Evolutionary conservation across 2,888 invertebrate species (phyloP).

Genomic region (Drosophila histrio): DNA sequence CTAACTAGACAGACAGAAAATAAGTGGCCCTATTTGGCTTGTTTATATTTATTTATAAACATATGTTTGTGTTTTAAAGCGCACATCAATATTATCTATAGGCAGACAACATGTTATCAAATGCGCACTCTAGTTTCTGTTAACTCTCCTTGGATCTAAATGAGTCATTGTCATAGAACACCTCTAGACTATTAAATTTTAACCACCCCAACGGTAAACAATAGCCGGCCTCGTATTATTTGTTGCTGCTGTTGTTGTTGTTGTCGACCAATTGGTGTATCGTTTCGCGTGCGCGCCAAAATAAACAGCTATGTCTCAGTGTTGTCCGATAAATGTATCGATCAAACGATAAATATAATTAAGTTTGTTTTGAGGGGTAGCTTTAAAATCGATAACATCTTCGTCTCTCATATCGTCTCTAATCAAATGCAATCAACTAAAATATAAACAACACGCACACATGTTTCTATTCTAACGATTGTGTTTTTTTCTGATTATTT

Average conservation of each 20-base stretch:
- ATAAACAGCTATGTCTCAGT: slow-evolving; percentile 12
- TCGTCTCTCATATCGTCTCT: not conserved
- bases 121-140: slow-evolving; percentile 24
- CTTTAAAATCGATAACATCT: slow-evolving; percentile 28
- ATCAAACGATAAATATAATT: slow-evolving; percentile 17
- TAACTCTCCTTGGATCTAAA: slow-evolving; percentile 29
- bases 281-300: slow-evolving; percentile 44
- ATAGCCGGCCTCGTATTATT: slow-evolving; percentile 40
- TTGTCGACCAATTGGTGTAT: slow-evolving; percentile 30
- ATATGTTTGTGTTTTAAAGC: slow-evolving; percentile 35
- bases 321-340: slow-evolving; percentile 4
- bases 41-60: slow-evolving; percentile 43
- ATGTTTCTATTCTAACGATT: not conserved
- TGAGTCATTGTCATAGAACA: slow-evolving; percentile 32
- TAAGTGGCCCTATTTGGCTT: slow-evolving; percentile 14
- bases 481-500: not conserved
- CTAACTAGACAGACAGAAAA: not conserved
- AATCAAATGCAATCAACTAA: slow-evolving; percentile 5
- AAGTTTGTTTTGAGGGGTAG: not conserved
- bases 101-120: slow-evolving; percentile 41
- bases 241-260: slow-evolving; percentile 16
- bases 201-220: slow-evolving; percentile 33
- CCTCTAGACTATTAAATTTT: slow-evolving; percentile 17
- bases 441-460: not conserved
- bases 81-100: slow-evolving; percentile 19